Percentiles rank a stretch among this genome's conserved stretches.
These are phyloP conservation scores for Margaritifera margaritifera DNA, from an alignment of 2,888 invertebrate genomes.

Conservation along the genomic window DNA sequence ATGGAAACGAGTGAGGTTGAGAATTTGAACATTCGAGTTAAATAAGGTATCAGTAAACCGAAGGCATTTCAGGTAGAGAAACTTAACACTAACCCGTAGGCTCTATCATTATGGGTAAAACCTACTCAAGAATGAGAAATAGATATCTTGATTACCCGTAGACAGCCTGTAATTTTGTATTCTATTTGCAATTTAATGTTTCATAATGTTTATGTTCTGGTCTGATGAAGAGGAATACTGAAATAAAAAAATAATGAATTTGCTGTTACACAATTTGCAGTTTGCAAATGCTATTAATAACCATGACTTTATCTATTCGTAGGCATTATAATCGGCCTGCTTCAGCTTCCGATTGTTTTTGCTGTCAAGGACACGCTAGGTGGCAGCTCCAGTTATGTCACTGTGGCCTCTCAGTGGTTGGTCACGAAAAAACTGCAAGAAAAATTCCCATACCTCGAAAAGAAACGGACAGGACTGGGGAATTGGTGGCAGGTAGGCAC, in stretches of 20 bases:
- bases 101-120: no score
- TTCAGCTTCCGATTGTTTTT: conserved; percentile 60
- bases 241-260: not conserved
- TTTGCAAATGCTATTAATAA: not conserved
- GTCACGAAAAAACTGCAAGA: conserved; percentile 48
- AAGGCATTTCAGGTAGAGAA: no score
- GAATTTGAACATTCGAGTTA: no score
- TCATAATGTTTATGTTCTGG: no score
- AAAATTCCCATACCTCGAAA: conserved; percentile 55
- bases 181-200: no score
- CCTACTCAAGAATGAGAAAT: no score
- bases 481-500: conserved; percentile 58
- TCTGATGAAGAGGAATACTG: no score
- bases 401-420: conserved; percentile 62
- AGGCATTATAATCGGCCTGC: conserved; percentile 58
- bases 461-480: conserved; percentile 46
- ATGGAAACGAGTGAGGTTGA: no score
- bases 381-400: conserved; percentile 61
- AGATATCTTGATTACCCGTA: no score
- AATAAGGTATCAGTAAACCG: no score
- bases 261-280: not conserved
- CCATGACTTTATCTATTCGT: conserved; percentile 5
- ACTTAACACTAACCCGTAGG: no score
- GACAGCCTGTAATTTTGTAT: no score
- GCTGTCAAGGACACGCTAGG: conserved; percentile 61